Base-by-base conservation (phyloP, 1,140 invertebrate genomes). In the Cataglyphis hispanica region DNA sequence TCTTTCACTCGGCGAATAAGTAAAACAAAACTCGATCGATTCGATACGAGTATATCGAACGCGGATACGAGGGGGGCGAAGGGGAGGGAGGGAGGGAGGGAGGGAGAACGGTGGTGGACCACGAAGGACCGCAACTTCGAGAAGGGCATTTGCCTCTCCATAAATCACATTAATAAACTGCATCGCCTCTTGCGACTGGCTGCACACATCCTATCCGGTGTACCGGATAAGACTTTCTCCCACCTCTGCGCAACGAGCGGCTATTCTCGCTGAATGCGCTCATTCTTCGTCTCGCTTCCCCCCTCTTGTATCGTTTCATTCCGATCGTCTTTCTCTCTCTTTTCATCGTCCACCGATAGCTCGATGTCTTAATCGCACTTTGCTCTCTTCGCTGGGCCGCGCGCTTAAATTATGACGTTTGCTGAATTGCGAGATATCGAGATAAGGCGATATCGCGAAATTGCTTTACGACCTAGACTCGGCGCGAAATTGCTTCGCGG, bases 91-190 rank as follows among this genome's bases (percentile, higher is more conserved):
- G 4, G 3, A n/a, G 81, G 53, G 76, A 50, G 64, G 25, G 60
- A n/a, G 61, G 67, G 16, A 56, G 40, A 63, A 25, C 27, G 34
- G 43, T 34, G 53, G 78, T 63, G 69, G 53, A 72, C 70, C 56
- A 40, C 86, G 61, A 37, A 72, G 56, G 58, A 85, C 72, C 67
- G 19, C 56, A 80, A 63, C 46, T 75, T 75, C 85, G 31, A 60
- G 80, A 64, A 88, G 70, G 70, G 75, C 63, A 75, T 80, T 89
- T 86, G 70, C 86, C 86, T 86, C 37, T 75, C 84, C 85, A 89
- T 92, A 92, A 92, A 92, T 93, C 91, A 92, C 86, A 86, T 90
- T 91, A 92, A 91, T 92, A 92, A 92, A 91, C 87, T 84, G 81
- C 56, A 70, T 84, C 85, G 64, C 53, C 86, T 19, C 46, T 78